Evolutionary conservation across 2,888 invertebrate genomes (phyloP), one percentile per base, ranked within the genome.

Genomic region (Dolomedes plantarius): DNA sequence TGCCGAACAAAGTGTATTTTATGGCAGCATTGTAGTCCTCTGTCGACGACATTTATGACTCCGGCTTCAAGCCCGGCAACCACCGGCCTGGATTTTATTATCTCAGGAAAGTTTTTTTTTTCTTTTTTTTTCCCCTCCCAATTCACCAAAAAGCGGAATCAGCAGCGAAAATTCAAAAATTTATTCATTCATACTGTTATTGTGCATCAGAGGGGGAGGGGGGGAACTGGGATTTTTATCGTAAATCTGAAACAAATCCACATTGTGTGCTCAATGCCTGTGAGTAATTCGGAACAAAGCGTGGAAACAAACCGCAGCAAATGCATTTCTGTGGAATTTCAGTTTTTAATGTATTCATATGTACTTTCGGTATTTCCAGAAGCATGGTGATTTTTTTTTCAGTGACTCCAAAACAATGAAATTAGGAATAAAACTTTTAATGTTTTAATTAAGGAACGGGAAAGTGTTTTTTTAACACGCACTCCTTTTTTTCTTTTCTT

Each of bases 11-110:
- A 65, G 23, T 32, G 46, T 73, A 36, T 31, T 73, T 80, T 80
- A 80, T 32, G 80, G 65, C 28, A 23, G 16, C n/a, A 80, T 80
- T 73, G 72, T 71, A 65, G 73, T 67, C 36, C 36, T 28, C 67
- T 73, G 67, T 28, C 50, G 73, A 31, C 67, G 80, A 79, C 72
- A 80, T 65, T 80, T 65, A 80, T 56, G 72, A 11, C 50, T n/a
- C 32, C 65, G 32, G 65, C 28, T 27, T n/a, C 28, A 67, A 28
- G n/a, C 36, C 32, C 65, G 23, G 41, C 32, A 67, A 73, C 46
- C 72, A 67, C 32, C 67, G 16, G 73, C 23, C 28, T 31, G 28
- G 7, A 71, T 36, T 64, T 78, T 71, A 78, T 71, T 64, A 56
- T 56, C 56, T 56, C 7, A 56, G 36, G 23, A 56, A 56, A 19